Evolutionary conservation across 2,113 vertebrate genomes (phyloP).

Genomic region (Sakesphorus luctuosus): DNA sequence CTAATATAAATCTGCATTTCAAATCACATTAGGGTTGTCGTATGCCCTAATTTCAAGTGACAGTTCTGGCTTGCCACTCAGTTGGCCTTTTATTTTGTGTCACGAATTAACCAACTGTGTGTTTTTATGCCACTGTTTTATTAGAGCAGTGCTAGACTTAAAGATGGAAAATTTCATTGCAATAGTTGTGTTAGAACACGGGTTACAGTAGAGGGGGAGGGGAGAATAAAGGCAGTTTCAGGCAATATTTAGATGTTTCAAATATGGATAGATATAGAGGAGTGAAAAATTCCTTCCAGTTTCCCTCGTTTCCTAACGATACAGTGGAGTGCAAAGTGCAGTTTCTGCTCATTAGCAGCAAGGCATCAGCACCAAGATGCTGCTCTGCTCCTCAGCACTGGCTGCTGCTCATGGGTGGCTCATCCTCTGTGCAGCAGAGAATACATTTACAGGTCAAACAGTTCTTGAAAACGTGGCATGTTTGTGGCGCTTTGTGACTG

Average conservation of each 20-base stretch:
- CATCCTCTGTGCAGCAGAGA: not conserved
- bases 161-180: not conserved
- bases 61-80: conserved; percentile 45
- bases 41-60: conserved; percentile 41
- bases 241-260: not conserved
- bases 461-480: not conserved
- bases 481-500: not conserved
- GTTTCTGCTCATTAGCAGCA: not conserved
- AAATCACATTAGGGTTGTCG: conserved; percentile 10
- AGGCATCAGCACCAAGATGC: not conserved
- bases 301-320: not conserved
- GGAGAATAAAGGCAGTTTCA: not conserved
- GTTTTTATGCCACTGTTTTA: conserved; percentile 9
- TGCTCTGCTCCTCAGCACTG: not conserved
- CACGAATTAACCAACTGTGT: conserved; percentile 23
- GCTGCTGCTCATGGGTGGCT: not conserved
- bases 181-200: not conserved
- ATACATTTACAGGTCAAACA: not conserved
- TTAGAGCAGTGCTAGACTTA: not conserved
- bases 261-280: not conserved
- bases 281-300: not conserved
- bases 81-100: conserved; percentile 62
- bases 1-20: conserved; percentile 55
- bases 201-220: too few species aligned
- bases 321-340: not conserved